These are phyloP conservation scores for Eremophila alpestris DNA, from an alignment of 2,797 vertebrate genomes.

Conservation along the genomic window DNA sequence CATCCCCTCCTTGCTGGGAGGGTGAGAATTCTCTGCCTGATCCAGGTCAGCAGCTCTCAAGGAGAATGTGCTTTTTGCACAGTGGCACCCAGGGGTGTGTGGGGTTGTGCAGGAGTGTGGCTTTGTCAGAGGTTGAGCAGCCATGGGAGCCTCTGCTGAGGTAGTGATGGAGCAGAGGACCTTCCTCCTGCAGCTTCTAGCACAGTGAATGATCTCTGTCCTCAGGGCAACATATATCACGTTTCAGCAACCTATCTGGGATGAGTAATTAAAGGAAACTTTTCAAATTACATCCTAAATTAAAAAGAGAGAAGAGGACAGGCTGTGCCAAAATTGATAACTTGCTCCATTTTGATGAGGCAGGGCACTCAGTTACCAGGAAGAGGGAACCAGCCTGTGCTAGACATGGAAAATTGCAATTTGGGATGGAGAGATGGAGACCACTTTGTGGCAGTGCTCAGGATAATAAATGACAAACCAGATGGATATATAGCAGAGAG, in stretches of 20 bases:
- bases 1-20: background rate
- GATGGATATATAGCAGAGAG: background rate
- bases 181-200: background rate
- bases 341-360: background rate
- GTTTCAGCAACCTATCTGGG: background rate
- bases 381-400: background rate
- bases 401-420: background rate
- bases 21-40: background rate
- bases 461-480: background rate
- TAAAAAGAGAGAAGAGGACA: background rate
- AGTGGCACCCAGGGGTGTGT: accelerated
- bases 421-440: background rate
- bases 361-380: background rate
- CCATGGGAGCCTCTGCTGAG: background rate
- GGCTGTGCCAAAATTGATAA: background rate
- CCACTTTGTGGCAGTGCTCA: background rate
- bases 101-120: background rate
- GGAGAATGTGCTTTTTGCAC: background rate
- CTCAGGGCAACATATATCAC: background rate
- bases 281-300: constrained; percentile 1
- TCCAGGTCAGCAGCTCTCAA: background rate
- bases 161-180: background rate
- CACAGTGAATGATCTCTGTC: background rate
- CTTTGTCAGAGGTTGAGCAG: background rate
- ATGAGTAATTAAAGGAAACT: constrained; percentile 16